These are phyloP conservation scores for Rhea pennata DNA, from an alignment of 2,113 vertebrate species.

Conservation along the genomic window DNA sequence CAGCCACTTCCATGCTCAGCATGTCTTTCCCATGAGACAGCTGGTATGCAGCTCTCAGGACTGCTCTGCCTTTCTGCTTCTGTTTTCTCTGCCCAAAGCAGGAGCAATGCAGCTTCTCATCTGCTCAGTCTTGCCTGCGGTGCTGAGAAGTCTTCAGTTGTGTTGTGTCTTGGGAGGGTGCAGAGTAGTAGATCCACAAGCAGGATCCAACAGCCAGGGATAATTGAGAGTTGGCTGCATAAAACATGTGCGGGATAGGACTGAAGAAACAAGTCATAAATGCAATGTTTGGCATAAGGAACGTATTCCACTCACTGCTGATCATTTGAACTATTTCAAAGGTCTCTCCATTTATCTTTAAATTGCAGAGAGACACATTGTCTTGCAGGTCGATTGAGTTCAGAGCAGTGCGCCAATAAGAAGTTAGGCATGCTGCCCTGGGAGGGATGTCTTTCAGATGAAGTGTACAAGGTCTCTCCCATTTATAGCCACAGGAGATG, in stretches of 20 bases:
- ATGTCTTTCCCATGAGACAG: rapidly evolving
- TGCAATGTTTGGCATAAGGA: neutral
- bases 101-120: neutral
- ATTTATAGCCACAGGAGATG: neutral
- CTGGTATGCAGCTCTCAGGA: rapidly evolving
- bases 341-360: neutral
- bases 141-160: rapidly evolving
- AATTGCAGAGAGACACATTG: rapidly evolving
- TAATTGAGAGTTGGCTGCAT: neutral
- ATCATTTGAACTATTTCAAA: neutral
- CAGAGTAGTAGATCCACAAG: neutral
- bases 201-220: neutral
- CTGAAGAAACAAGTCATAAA: neutral
- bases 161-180: neutral
- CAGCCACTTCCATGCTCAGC: neutral
- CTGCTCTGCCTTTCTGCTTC: neutral
- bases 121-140: neutral
- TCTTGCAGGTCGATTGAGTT: rapidly evolving
- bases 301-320: neutral
- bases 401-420: rapidly evolving
- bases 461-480: neutral
- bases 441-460: neutral
- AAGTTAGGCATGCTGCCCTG: neutral
- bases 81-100: rapidly evolving
- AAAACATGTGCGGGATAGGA: neutral